Evolutionary conservation across 30 jellyfish, hydroid and myxozoan genomes (phyloP), one percentile per base, ranked within the genome.

Genomic region (Mastigias papua): DNA sequence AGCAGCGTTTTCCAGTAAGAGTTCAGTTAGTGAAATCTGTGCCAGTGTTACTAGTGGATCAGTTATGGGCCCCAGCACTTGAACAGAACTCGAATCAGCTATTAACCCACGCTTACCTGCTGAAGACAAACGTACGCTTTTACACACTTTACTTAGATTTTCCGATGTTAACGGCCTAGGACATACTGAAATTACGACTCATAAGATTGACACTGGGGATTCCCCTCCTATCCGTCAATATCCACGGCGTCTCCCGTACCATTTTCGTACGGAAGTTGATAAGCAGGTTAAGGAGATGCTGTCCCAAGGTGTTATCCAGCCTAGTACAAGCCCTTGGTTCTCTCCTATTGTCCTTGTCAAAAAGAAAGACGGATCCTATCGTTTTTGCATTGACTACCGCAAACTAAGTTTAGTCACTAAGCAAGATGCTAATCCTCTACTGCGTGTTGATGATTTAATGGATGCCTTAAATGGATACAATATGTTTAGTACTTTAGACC

Each of bases 271-370:
- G 17, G 78, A 21, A 42, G 57, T 16, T 20, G 27, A 76, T 3
- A 20, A 29, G 15, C 87, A 50, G 46, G 61, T 46, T 51, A n/a
- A 25, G 35, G 60, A 88, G 20, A 77, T 88, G 87, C 80, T 78
- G 65, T 22, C 63, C 8, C 34, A 66, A 2, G 88, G 66, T 21
- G 66, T 86, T 19, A 86, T 86, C 20, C 25, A 48, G 32, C 92
- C 84, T 7, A 57, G 91, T 34, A 17, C 26, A 8, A 5, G 92
- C 49, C 93, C 88, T 2, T 88, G 87, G 92, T 32, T 73, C 10
- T 17, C 81, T 22, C 96, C 96, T 27, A 48, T 50, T 60, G 93
- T 88, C 5, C 88, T 77, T 50, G 96, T 80, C 22, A 23, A 42
- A 42, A 81, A 88, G 33, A 63, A 34, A 30, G 89, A 88, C 37